Evolutionary conservation across 2,888 invertebrate genomes (phyloP).

Genomic region (Cyaniris semiargus): DNA sequence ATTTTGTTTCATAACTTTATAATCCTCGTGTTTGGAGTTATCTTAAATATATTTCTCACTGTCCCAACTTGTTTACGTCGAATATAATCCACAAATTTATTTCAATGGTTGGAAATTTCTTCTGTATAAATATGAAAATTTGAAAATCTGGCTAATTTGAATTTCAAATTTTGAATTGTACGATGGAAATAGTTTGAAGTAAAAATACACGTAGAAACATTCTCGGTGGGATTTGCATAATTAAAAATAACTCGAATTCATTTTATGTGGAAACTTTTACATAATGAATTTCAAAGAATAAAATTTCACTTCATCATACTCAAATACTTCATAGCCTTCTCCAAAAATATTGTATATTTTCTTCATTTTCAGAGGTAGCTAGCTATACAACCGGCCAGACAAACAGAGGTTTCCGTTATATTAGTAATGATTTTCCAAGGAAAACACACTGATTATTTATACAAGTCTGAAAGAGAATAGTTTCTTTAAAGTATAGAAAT

Average conservation of each 20-base stretch:
- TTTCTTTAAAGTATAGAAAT: no score
- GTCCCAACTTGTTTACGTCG: neutral
- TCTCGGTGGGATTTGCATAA: constrained; percentile 8
- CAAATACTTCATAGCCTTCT: neutral
- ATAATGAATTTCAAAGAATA: constrained; percentile 3
- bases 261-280: constrained; percentile 17
- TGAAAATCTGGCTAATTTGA: neutral
- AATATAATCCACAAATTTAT: neutral
- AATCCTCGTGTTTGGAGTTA: neutral
- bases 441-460: no score
- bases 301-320: constrained; percentile 10
- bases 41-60: neutral
- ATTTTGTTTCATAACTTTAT: no score
- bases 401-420: no score
- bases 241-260: constrained; percentile 8
- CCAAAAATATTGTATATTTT: no score
- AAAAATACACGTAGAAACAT: constrained; percentile 10
- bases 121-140: constrained; percentile 1
- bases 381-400: no score
- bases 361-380: no score
- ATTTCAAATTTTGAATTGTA: constrained; percentile 8
- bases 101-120: neutral
- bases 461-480: no score
- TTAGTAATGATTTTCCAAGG: no score
- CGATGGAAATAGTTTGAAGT: neutral